phyloP scores from a whole-genome alignment of 2,113 vertebrate genomes.

The Rhinolophus sinicus region DNA sequence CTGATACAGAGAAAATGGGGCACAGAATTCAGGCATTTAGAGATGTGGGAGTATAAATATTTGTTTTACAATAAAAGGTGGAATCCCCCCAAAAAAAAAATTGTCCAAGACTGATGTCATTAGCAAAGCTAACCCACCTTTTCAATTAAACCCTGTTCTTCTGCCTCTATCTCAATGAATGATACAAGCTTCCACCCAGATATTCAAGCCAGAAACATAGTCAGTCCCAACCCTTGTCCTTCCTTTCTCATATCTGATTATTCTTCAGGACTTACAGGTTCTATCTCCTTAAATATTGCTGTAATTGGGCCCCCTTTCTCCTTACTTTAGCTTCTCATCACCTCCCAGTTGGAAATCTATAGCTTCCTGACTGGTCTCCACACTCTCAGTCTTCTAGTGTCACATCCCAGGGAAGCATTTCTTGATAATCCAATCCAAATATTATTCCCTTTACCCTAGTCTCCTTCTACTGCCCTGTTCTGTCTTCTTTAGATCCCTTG shows the following conservation, averaged over 20 bases:
- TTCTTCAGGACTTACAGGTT: background rate
- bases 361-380: background rate
- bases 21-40: background rate
- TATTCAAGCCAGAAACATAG: background rate
- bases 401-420: background rate
- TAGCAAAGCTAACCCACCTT: background rate
- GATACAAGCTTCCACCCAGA: background rate
- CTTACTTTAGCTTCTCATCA: background rate
- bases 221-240: background rate
- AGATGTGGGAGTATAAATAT: background rate
- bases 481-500: background rate
- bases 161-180: background rate
- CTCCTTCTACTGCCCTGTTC: background rate
- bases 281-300: background rate
- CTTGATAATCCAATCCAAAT: background rate
- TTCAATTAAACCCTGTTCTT: background rate
- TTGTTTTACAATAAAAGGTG: slow-evolving; percentile 67
- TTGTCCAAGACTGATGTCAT: background rate
- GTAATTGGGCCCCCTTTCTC: background rate
- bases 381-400: background rate
- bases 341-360: background rate
- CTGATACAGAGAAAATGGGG: background rate
- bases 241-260: background rate
- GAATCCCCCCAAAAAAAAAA: background rate
- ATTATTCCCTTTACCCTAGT: background rate